Conservation (phyloP, 2,888 invertebrate genomes). For the Therioaphis trifolii region DNA sequence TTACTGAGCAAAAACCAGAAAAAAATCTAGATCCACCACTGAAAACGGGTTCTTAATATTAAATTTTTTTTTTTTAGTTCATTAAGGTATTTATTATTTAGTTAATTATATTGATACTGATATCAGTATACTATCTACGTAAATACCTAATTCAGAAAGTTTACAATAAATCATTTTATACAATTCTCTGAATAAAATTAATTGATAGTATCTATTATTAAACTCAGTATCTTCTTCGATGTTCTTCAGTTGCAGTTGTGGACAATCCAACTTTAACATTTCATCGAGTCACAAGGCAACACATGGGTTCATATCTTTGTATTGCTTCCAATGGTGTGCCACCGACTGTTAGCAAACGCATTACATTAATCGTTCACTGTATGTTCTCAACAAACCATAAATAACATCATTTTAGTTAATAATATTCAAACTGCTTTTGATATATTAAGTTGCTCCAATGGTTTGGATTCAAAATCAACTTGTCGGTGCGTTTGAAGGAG, state of each 20-base stretch:
- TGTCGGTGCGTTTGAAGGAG: slow-evolving; percentile 58
- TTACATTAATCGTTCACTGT: slow-evolving; percentile 64
- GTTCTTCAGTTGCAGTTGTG: slow-evolving; percentile 48
- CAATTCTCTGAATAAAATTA: too few species aligned
- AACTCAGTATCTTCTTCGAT: too few species aligned
- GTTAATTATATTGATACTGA: too few species aligned
- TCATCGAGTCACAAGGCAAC: slow-evolving; percentile 60
- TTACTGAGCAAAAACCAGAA: too few species aligned
- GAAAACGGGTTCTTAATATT: too few species aligned
- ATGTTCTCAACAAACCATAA: slow-evolving; percentile 17
- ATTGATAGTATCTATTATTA: too few species aligned
- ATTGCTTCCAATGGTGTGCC: slow-evolving; percentile 65
- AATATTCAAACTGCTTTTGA: background rate
- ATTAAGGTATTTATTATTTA: too few species aligned
- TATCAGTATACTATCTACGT: too few species aligned
- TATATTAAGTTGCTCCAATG: slow-evolving; percentile 63
- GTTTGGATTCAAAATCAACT: slow-evolving; percentile 64
- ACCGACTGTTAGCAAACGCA: slow-evolving; percentile 65
- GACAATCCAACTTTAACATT: slow-evolving; percentile 61
- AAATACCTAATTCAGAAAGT: too few species aligned
- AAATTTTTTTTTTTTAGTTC: too few species aligned
- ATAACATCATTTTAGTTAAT: background rate
- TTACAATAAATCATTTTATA: too few species aligned
- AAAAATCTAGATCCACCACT: too few species aligned
- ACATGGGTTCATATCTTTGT: slow-evolving; percentile 64